Evolutionary conservation across 2,113 vertebrate species (phyloP).

Genomic region (Osmerus mordax): DNA sequence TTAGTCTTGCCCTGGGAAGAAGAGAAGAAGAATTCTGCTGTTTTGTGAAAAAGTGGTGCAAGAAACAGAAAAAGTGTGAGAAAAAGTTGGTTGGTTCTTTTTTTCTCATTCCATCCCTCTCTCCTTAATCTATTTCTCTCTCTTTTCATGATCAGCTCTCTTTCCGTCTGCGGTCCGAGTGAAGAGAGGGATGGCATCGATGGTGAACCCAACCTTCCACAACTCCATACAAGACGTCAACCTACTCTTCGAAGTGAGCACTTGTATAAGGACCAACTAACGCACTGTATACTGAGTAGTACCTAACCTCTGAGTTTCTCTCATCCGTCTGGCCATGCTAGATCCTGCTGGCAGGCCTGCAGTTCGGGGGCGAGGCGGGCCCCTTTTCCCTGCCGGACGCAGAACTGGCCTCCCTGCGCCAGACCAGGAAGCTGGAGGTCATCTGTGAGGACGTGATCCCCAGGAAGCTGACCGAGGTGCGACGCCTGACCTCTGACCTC

Average conservation of each 20-base stretch:
- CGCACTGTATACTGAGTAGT: constrained; percentile 42
- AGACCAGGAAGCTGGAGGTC: constrained; percentile 69
- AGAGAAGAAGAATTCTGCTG: not conserved
- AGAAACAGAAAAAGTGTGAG: not conserved
- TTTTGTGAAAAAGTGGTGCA: not conserved
- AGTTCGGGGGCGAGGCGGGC: constrained; percentile 67
- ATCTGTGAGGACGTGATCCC: constrained; percentile 80
- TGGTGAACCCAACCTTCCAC: constrained; percentile 73
- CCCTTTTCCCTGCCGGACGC: constrained; percentile 78
- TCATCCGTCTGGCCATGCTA: constrained; percentile 50
- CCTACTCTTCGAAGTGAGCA: constrained; percentile 74
- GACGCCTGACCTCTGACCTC: constrained; percentile 69
- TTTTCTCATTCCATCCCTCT: not conserved
- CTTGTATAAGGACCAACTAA: not conserved
- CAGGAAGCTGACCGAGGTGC: constrained; percentile 77
- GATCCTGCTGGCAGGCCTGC: constrained; percentile 80
- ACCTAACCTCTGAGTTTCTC: constrained; percentile 36
- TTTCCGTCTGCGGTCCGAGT: constrained; percentile 75
- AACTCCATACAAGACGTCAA: constrained; percentile 75
- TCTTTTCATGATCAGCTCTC: constrained; percentile 64
- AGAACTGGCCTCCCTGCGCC: constrained; percentile 80
- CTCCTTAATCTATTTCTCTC: constrained; percentile 9
- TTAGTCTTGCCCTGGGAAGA: not conserved
- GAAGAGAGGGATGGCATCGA: constrained; percentile 67
- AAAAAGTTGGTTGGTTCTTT: not conserved